Evolutionary conservation across 2,888 invertebrate genomes (phyloP).

Genomic region (Ligdia adustata): DNA sequence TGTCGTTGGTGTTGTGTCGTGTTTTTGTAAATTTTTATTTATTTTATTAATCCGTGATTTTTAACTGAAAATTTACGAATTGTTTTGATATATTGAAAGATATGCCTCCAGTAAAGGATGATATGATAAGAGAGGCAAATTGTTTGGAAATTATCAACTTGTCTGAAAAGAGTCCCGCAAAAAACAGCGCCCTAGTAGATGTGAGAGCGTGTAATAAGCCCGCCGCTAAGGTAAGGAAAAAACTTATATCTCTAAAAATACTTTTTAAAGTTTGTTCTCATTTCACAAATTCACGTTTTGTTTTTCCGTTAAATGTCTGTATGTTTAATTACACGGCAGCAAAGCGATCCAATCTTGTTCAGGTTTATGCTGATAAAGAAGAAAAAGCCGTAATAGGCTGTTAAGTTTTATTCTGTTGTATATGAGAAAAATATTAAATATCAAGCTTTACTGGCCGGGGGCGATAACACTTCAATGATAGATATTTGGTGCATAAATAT

Average conservation of each 20-base stretch:
- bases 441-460: too few relatives aligned
- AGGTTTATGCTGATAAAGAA: too few relatives aligned
- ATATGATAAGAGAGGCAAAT: conserved; percentile 73
- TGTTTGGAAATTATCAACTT: conserved; percentile 77
- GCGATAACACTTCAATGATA: too few relatives aligned
- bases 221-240: conserved; percentile 82
- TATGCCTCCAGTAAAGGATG: conserved; percentile 83
- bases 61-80: background rate
- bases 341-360: too few relatives aligned
- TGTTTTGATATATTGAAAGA: conserved; percentile 45
- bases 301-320: too few relatives aligned
- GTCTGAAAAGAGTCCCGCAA: conserved; percentile 76
- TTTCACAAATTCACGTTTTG: conserved; percentile 1
- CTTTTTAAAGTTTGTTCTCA: background rate
- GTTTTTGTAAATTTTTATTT: conserved; percentile 26
- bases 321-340: conserved; percentile 13
- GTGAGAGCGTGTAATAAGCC: conserved; percentile 88
- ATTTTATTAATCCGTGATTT: conserved; percentile 14
- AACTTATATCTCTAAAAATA: background rate
- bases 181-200: conserved; percentile 82
- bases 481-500: too few relatives aligned
- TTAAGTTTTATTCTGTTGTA: too few relatives aligned
- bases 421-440: too few relatives aligned
- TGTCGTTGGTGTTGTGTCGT: conserved; percentile 19
- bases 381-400: too few relatives aligned